Base-by-base conservation (phyloP, 2,113 vertebrate genomes). In the Cranoglanis bouderius region DNA sequence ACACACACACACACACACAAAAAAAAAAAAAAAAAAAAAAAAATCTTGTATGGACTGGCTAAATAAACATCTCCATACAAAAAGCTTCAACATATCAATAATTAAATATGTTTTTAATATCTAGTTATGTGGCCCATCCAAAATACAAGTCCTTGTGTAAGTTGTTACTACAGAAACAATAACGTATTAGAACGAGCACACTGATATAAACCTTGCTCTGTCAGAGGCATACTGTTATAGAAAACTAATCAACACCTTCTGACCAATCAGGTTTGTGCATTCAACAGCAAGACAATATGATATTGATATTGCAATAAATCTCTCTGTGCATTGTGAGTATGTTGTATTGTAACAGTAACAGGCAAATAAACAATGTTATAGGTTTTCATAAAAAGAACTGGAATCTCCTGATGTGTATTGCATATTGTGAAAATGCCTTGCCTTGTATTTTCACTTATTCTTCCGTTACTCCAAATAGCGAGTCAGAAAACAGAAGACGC, bases 401-500 rank as follows among this genome's bases (percentile, higher is more conserved):
- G 16, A 77, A 77, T 12, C 29, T n/a, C 43, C 24, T 78, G 46
- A 51, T 78, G 13, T 78, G 43, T 51, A 49, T 2, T 49, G 26
- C 24, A 78, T 78, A 16, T 49, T 49, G 46, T 49, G 75, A 49
- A 78, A 78, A 78, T n/a, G 43, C 26, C 13, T 51, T 29, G 9
- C 35, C 3, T 57, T 40, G n/a, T 51, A 53, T 43, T 84, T 55
- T 10, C 24, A 72, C 51, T 85, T 67, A 51, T 35, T 72, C 67
- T 59, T 57, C 70, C 46, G 51, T 75, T 40, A 29, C 32, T 86
- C 75, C 35, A 81, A 53, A 81, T 8, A 53, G 78, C 29, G 49
- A 86, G 85, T 80, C 13, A 8, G 75, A 87, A 87, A 87, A 87
- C 26, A 75, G 38, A 63, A 57, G n/a, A 86, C 7, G 78, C 24